Percentiles rank a stretch among this genome's conserved stretches.
Evolutionary conservation across 2,888 invertebrate genomes (phyloP).

Genomic region (Melinopterus prodromus): DNA sequence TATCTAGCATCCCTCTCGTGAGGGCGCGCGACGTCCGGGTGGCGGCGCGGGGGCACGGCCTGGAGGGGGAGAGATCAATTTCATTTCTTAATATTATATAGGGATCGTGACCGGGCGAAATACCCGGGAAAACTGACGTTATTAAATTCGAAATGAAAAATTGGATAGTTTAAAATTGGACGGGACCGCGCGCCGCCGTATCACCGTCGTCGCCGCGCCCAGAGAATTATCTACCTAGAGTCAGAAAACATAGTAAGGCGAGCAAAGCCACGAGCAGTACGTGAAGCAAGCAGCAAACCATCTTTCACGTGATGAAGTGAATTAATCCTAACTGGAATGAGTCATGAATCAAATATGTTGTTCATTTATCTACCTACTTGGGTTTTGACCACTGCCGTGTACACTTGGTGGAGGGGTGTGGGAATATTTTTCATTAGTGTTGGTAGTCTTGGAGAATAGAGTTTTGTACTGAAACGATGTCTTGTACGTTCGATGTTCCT

Average conservation of each 20-base stretch:
- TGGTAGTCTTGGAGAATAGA: too few relatives aligned
- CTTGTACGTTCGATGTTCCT: too few relatives aligned
- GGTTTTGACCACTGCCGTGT: too few relatives aligned
- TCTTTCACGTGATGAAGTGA: not conserved
- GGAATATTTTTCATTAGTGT: too few relatives aligned
- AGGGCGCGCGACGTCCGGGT: conserved; percentile 44
- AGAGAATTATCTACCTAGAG: not conserved
- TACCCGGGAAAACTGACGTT: conserved; percentile 58
- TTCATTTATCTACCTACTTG: too few relatives aligned
- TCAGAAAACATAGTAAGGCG: not conserved
- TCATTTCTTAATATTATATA: conserved; percentile 61
- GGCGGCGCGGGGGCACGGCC: conserved; percentile 42
- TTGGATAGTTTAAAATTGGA: conserved; percentile 62
- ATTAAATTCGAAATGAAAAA: conserved; percentile 63
- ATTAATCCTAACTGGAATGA: too few relatives aligned
- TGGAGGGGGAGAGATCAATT: conserved; percentile 57
- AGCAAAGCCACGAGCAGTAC: not conserved
- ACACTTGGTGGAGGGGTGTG: too few relatives aligned
- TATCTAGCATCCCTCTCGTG: conserved; percentile 54
- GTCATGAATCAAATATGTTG: too few relatives aligned
- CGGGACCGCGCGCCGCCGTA: conserved; percentile 41
- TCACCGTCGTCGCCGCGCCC: not conserved
- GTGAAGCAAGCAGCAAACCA: not conserved
- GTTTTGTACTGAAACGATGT: too few relatives aligned
- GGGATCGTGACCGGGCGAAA: conserved; percentile 59